Base-by-base conservation (phyloP, 2,113 vertebrate species). In the Rhineura floridana region DNA sequence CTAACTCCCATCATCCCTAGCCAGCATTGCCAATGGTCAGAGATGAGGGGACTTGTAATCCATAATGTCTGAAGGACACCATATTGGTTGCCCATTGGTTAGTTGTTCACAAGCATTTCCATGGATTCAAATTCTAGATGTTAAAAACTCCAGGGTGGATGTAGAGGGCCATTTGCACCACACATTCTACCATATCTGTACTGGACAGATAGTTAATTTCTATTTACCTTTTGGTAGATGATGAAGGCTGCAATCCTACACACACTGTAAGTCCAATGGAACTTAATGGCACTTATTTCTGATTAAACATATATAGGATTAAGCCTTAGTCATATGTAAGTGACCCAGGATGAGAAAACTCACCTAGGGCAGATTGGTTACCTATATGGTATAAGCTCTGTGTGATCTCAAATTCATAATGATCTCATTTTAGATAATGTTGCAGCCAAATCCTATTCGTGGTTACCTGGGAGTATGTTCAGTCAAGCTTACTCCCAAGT, bases 101-200 rank as follows among this genome's bases (percentile, higher is more conserved):
- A 55, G 55, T 55, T 81, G 72, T 76, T 30, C 3, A 67, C 3
- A 1, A 0, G 42, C 28, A 0, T 0, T 39, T 78, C 1, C 33
- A 2, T n/a, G 28, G 9, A 67, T 73, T n/a, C 17, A 0, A 13
- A 28, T 55, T 70, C 63, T n/a, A 12, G 25, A 75, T 77, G 84
- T 73, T 77, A 28, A 65, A 77, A 48, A 46, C 39, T 80, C 11
- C 62, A 42, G 33, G 21, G 5, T 77, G 62, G 21, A n/a, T 15
- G 30, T 13, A 59, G 21, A 48, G 15, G 59, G 28, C 19, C 9
- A 2, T 59, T 0, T 0, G 19, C 19, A 17, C 69, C 50, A 23
- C 63, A 63, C 3, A 62, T 81, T 42, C n/a, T 48, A 50, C 59
- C 59, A 78, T 39, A 25, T 86, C 36, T 77, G 6, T 30, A 36